phyloP scores from a whole-genome alignment of 2,888 invertebrate species.

The Papilio elwesi region DNA sequence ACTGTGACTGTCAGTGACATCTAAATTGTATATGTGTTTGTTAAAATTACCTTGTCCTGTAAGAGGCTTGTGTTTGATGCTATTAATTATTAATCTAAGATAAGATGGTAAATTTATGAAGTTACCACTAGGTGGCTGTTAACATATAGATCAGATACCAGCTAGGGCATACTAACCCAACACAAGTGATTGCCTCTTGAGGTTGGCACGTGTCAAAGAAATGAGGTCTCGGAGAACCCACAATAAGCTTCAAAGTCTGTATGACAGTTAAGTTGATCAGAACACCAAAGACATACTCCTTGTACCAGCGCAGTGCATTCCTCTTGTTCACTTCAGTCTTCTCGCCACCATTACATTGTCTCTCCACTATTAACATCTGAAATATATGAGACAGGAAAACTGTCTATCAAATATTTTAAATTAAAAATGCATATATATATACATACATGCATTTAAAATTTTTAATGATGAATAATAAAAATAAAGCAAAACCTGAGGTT shows the following conservation, averaged over 20 bases:
- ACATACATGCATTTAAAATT: too few relatives aligned
- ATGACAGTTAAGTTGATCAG: conserved; percentile 84
- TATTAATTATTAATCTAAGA: too few relatives aligned
- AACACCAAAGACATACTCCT: conserved; percentile 86
- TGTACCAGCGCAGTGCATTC: conserved; percentile 81
- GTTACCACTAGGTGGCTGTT: too few relatives aligned
- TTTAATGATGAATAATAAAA: too few relatives aligned
- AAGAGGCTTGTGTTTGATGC: too few relatives aligned
- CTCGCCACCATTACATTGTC: conserved; percentile 50
- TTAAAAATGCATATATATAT: background rate
- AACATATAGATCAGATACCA: too few relatives aligned
- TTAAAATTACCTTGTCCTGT: too few relatives aligned
- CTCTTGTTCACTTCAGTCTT: conserved; percentile 56
- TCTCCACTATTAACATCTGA: conserved; percentile 71
- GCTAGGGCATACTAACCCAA: conserved; percentile 56
- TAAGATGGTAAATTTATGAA: too few relatives aligned
- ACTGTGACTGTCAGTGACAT: too few relatives aligned
- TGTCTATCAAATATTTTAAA: background rate
- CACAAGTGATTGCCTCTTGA: conserved; percentile 85
- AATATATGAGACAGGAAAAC: conserved; percentile 43
- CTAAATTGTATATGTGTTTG: too few relatives aligned
- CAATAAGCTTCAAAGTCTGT: conserved; percentile 84
- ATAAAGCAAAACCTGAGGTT: too few relatives aligned
- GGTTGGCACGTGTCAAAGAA: conserved; percentile 90
- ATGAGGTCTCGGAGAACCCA: conserved; percentile 90